Evolutionary conservation across 1,140 invertebrate genomes (phyloP).

Genomic region (Bradysia coprophila): DNA sequence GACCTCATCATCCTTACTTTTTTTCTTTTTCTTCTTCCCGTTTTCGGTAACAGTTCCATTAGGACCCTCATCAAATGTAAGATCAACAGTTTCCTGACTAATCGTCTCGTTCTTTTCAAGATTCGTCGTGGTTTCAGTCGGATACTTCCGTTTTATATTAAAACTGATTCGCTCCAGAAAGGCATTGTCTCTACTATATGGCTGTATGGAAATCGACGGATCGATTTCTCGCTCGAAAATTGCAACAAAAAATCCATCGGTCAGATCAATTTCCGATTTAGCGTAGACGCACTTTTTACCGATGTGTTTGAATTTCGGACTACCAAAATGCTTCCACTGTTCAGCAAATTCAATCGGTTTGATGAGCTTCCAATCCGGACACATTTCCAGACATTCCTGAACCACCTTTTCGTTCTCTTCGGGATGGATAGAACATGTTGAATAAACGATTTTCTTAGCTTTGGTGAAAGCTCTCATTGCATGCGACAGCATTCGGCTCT

Average conservation of each 20-base stretch:
- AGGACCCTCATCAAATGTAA: too few relatives aligned
- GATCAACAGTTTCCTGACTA: too few relatives aligned
- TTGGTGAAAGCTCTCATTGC: conserved; percentile 67
- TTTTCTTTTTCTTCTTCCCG: too few relatives aligned
- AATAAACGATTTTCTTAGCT: conserved; percentile 77
- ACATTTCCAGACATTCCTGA: conserved; percentile 29
- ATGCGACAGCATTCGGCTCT: conserved; percentile 67
- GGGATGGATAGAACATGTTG: conserved; percentile 77
- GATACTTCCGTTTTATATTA: too few relatives aligned
- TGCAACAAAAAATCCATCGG: conserved; percentile 89
- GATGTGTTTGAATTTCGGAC: conserved; percentile 33
- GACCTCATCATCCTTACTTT: too few relatives aligned
- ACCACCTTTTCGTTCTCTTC: conserved; percentile 86
- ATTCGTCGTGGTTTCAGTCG: too few relatives aligned
- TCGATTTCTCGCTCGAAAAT: conserved; percentile 59
- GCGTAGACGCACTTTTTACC: conserved; percentile 63
- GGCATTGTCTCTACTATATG: too few relatives aligned
- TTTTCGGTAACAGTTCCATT: too few relatives aligned
- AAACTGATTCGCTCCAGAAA: too few relatives aligned
- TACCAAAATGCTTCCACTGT: conserved; percentile 49
- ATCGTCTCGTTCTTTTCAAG: too few relatives aligned
- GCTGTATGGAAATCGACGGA: too few relatives aligned
- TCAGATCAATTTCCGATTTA: conserved; percentile 49
- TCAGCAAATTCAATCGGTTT: conserved; percentile 29
- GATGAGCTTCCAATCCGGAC: conserved; percentile 35